Percentiles rank a stretch among this genome's conserved stretches.
Evolutionary conservation across 2,888 invertebrate species (phyloP).

Genomic region (Catocala fraxini): DNA sequence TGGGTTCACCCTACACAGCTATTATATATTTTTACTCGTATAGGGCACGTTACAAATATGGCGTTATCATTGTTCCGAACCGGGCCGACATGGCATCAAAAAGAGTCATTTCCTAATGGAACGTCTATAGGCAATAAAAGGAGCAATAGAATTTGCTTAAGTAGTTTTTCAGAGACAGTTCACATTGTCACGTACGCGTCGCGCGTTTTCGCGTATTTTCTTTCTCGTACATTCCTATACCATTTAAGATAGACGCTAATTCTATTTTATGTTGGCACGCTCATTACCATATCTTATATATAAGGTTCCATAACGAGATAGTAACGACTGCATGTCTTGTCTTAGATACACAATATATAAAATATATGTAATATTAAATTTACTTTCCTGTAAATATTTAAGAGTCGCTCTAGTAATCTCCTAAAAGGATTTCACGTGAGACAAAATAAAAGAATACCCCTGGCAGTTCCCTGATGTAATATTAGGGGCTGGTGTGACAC

Average conservation of each 20-base stretch:
- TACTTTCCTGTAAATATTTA: background rate
- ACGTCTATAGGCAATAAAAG: slow-evolving; percentile 35
- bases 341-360: no score
- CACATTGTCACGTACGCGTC: slow-evolving; percentile 14
- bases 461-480: background rate
- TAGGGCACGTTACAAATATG: slow-evolving; percentile 7
- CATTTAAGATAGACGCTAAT: no score
- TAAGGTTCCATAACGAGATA: background rate
- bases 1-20: background rate
- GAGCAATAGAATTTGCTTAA: slow-evolving; percentile 24
- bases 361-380: background rate
- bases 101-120: slow-evolving; percentile 36
- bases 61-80: slow-evolving; percentile 18
- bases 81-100: slow-evolving; percentile 22
- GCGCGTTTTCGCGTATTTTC: slow-evolving; percentile 3
- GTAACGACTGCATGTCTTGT: no score
- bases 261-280: no score
- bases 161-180: slow-evolving; percentile 20
- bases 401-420: background rate
- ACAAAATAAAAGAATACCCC: background rate
- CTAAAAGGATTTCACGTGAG: slow-evolving; percentile 1
- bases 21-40: slow-evolving; percentile 16
- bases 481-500: background rate
- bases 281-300: background rate
- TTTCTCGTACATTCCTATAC: background rate